phyloP scores from a whole-genome alignment of 1,140 invertebrate genomes.

The Neuroterus valhalla region DNA sequence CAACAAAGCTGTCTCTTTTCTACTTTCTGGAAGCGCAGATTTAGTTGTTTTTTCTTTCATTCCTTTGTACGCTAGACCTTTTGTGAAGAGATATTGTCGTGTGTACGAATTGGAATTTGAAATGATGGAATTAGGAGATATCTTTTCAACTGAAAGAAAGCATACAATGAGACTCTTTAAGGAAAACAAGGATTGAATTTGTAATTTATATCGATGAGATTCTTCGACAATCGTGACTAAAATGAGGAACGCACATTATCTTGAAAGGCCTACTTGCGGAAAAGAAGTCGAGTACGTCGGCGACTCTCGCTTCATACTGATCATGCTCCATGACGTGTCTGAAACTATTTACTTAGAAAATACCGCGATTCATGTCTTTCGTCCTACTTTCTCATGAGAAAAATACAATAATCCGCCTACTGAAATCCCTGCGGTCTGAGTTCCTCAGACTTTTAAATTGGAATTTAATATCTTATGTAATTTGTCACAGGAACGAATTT shows the following conservation, averaged over 20 bases:
- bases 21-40: background rate
- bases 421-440: background rate
- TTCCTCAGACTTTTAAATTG: background rate
- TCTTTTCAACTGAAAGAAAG: background rate
- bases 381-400: slow-evolving; percentile 25
- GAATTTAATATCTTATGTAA: background rate
- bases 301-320: slow-evolving; percentile 28
- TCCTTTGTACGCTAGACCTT: background rate
- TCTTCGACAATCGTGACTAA: slow-evolving; percentile 19
- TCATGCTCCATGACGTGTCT: slow-evolving; percentile 17
- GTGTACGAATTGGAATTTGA: background rate
- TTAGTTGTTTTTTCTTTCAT: background rate
- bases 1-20: background rate
- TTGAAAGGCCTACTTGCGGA: slow-evolving; percentile 19
- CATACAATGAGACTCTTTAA: background rate
- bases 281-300: slow-evolving; percentile 11
- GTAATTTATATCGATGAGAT: slow-evolving; percentile 1
- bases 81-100: background rate
- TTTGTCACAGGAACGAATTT: slow-evolving; percentile 6
- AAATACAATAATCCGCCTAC: background rate
- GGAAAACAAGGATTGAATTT: slow-evolving; percentile 7
- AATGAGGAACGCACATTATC: slow-evolving; percentile 14
- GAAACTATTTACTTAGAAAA: slow-evolving; percentile 16
- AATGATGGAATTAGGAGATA: background rate
- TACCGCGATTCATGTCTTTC: slow-evolving; percentile 20